These are phyloP conservation scores for Darevskia nairensis DNA, from an alignment of 2,797 vertebrate genomes.

Conservation along the genomic window DNA sequence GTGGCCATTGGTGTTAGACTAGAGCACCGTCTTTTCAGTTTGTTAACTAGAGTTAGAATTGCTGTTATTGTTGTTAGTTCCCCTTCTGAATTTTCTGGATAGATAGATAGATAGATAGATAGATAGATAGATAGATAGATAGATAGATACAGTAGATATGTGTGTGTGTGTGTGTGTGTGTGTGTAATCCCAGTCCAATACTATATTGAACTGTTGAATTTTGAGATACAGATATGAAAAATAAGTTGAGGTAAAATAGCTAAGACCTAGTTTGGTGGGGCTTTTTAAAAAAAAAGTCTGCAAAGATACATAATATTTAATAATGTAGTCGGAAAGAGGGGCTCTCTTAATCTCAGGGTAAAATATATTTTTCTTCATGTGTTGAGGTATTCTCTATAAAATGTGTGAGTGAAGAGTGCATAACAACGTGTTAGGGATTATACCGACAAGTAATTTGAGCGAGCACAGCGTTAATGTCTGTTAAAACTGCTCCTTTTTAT, in stretches of 20 bases:
- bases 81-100: neutral
- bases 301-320: slow-evolving; percentile 29
- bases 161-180: too few relatives aligned
- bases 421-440: slow-evolving; percentile 47
- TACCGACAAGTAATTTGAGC: slow-evolving; percentile 41
- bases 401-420: slow-evolving; percentile 27
- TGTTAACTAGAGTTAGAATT: neutral
- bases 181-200: neutral
- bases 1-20: neutral
- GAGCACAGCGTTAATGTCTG: slow-evolving; percentile 32
- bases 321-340: slow-evolving; percentile 5
- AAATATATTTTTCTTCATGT: slow-evolving; percentile 12
- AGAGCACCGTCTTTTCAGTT: neutral
- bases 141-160: too few relatives aligned
- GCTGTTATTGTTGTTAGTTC: neutral
- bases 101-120: neutral
- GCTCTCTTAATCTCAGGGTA: slow-evolving; percentile 32
- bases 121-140: neutral
- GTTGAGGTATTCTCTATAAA: slow-evolving; percentile 43
- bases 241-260: slow-evolving; percentile 5
- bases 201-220: neutral
- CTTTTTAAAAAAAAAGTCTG: neutral
- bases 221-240: neutral
- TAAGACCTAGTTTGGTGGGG: neutral
- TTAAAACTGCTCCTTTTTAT: slow-evolving; percentile 39